Evolutionary conservation across 2,113 vertebrate genomes (phyloP), one percentile per base, ranked within the genome.

Genomic region (Promerops cafer): DNA sequence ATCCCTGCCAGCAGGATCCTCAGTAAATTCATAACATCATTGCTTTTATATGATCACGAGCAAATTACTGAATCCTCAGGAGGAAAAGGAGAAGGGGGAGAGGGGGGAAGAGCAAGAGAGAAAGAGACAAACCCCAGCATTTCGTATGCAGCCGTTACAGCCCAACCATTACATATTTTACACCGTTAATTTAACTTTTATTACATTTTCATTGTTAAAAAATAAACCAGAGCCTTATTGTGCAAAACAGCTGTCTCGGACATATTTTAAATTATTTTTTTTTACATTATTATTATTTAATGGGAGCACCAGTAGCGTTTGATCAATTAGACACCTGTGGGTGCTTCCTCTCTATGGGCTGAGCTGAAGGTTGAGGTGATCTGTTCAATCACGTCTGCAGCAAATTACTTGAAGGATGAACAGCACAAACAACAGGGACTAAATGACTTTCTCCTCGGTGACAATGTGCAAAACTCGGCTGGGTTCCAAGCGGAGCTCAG

Each of bases 11-110:
- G 96, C 96, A 94, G 96, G 95, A 91, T 80, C 88, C 96, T 94
- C 80, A 74, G 95, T 96, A 95, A 95, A 93, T 96, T 97, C 96
- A 92, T 95, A 95, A 97, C 94, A 77, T 96, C 92, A 69, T 78
- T 88, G 87, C 76, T 75, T 95, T 90, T 93, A 85, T 94, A 94
- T 90, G 89, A 92, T 94, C 79, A 84, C 57, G 81, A 95, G 94
- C 96, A 94, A 96, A 96, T 95, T 95, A 95, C 93, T 85, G 61
- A 96, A 94, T 87, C 92, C 97, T 97, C 92, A 45, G 60, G 95
- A 96, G 94, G 60, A 96, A 94, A 95, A 90, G 63, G 76, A 82
- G 82, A n/a, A 76, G 54, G 60, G 61, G 26, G 57, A 87, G 14
- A 15, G 10, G 16, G 52, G 30, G 47, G 50, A 49, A 81, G 37